Base-by-base conservation (phyloP, 2,888 invertebrate genomes). In the Zele albiditarsus region DNA sequence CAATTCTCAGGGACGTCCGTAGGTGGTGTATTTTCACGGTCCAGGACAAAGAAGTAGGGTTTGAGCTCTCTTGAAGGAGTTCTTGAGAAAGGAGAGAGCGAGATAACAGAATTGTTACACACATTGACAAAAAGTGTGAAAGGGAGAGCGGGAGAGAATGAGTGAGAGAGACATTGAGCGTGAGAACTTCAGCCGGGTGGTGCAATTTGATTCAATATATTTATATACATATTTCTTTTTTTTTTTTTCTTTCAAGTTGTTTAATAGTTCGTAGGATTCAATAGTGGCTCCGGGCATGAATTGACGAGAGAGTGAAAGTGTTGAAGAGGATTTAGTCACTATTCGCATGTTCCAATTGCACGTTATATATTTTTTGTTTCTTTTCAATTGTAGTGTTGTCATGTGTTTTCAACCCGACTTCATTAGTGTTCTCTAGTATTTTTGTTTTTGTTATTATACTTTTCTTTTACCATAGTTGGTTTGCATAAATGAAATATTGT, bases 1-100 rank as follows among this genome's bases (percentile, higher is more conserved):
- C 72, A 31, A 62, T 49, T 67, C 38, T 69, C 60, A 67, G 58
- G 71, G 46, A 53, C 73, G 76, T 74, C 67, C 76, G 38, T 74
- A 63, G 76, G 77, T 75, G 65, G 73, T 67, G 72, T 67, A 63
- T 79, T 71, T 71, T 71, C 70, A 71, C 23, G 60, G 70, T 27
- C 42, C 62, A 33, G 38, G 60, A 71, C 70, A 71, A 71, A 71
- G 70, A 42, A n/a, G 46, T 46, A 60, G 62, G 70, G 23, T 69
- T 57, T 46, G 25, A 25, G 27, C 33, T 28, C 33, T 31, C n/a
- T 58, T 57, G 57, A 38, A 69, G 49, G 49, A 68, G 23, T 46
- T 68, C 38, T 4, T n/a, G 10, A 57, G 20, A 20, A 49, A 27
- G 49, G 67, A 49, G 42, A 46, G 46, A 46, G 46, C 2, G 38